These are phyloP conservation scores for Dryobates pubescens DNA, from an alignment of 2,797 vertebrate genomes.

Conservation along the genomic window DNA sequence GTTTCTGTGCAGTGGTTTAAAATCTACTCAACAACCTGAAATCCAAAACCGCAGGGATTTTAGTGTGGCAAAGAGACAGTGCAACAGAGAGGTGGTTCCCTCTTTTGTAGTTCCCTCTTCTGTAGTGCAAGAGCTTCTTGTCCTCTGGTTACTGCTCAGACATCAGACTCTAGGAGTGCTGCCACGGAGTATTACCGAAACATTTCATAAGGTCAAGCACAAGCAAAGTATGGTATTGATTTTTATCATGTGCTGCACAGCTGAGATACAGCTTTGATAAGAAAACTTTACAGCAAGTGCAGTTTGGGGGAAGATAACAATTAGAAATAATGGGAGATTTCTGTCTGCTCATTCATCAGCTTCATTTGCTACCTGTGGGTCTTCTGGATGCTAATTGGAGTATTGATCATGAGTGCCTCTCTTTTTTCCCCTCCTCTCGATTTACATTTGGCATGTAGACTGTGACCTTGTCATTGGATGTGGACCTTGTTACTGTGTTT, in stretches of 20 bases:
- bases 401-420: slow-evolving; percentile 4
- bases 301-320: not conserved
- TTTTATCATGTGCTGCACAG: not conserved
- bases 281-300: not conserved
- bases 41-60: not conserved
- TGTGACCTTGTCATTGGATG: slow-evolving; percentile 51
- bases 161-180: not conserved
- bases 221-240: not conserved
- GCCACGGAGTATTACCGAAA: not conserved
- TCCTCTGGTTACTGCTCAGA: not conserved
- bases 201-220: not conserved
- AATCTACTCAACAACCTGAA: not conserved
- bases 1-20: not conserved
- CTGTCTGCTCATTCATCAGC: not conserved
- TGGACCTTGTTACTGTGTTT: slow-evolving; percentile 49
- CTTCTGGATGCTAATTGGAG: not conserved
- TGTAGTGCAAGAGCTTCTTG: not conserved
- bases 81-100: not conserved
- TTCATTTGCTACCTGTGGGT: not conserved
- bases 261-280: not conserved
- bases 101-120: not conserved
- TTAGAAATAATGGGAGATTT: not conserved
- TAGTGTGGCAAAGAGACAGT: not conserved
- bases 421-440: fast-evolving
- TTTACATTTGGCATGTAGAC: slow-evolving; percentile 30